phyloP scores from a whole-genome alignment of 2,888 invertebrate species.

The Tetragonisca angustula region DNA sequence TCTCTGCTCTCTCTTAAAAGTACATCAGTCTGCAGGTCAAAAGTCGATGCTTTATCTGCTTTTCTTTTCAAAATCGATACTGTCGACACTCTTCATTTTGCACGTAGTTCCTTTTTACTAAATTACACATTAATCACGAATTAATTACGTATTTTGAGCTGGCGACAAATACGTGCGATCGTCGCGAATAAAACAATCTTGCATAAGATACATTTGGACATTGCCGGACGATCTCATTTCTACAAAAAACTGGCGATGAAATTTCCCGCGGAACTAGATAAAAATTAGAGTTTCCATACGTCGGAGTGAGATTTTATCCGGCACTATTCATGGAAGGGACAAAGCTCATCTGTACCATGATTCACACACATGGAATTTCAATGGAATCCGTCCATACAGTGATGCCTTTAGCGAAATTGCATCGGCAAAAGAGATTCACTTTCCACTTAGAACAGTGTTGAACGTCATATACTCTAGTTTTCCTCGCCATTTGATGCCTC shows the following conservation, averaged over 20 bases:
- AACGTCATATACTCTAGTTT: not conserved
- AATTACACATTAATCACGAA: not conserved
- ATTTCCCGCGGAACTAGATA: not conserved
- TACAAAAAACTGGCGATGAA: not conserved
- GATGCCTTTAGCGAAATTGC: constrained; percentile 28
- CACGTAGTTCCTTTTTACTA: not conserved
- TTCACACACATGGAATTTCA: constrained; percentile 42
- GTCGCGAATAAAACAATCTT: not conserved
- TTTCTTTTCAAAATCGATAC: not conserved
- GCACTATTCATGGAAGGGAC: constrained; percentile 27
- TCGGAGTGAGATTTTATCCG: constrained; percentile 31
- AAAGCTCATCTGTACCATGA: constrained; percentile 17
- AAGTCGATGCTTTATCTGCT: not conserved
- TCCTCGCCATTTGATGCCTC: constrained; percentile 6
- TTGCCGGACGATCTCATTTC: not conserved
- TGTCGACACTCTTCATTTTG: not conserved
- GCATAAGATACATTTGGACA: not conserved
- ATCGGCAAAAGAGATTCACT: constrained; percentile 19
- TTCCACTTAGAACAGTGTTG: not conserved
- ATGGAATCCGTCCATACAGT: constrained; percentile 41
- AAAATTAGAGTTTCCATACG: constrained; percentile 11
- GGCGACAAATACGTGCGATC: not conserved
- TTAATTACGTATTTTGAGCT: not conserved
- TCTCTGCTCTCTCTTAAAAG: not conserved
- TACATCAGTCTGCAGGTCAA: not conserved